phyloP scores from a whole-genome alignment of 2,888 invertebrate species.

The Hypolimnas misippus region DNA sequence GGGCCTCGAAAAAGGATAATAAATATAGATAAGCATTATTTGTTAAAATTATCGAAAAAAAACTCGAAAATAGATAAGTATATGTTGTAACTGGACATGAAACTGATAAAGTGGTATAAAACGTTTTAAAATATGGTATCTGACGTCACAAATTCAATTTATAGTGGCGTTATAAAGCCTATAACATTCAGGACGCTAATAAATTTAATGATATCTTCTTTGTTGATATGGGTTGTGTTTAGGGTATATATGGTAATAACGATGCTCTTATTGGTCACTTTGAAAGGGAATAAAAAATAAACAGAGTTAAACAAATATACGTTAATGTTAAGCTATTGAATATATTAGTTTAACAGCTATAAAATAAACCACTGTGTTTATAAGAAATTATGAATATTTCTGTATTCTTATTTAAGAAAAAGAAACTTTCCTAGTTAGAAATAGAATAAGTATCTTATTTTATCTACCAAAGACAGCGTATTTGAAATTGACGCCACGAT shows the following conservation, averaged over 20 bases:
- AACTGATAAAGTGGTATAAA: not conserved
- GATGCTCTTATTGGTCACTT: too few relatives aligned
- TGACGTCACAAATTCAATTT: not conserved
- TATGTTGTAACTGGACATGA: not conserved
- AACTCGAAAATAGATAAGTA: not conserved
- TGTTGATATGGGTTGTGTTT: too few relatives aligned
- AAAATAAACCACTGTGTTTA: too few relatives aligned
- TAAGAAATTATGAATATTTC: too few relatives aligned
- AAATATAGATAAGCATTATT: not conserved
- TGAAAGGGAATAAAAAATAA: too few relatives aligned
- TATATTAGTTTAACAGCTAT: too few relatives aligned
- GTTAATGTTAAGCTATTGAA: too few relatives aligned
- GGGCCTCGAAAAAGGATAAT: conserved; percentile 7
- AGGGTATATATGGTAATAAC: too few relatives aligned
- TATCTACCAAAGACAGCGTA: not conserved
- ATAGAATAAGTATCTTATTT: not conserved
- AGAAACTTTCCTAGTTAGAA: too few relatives aligned
- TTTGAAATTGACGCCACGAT: not conserved
- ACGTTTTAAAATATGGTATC: not conserved
- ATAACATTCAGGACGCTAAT: not conserved
- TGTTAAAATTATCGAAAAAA: not conserved
- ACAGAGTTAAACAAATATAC: too few relatives aligned
- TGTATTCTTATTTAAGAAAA: too few relatives aligned
- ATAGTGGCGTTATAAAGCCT: not conserved
- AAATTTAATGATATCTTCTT: not conserved